A percentile compares a stretch with the other conserved stretches of the same genome.
These are phyloP conservation scores for Coendou prehensilis DNA, from an alignment of 2,797 vertebrate genomes.

Conservation along the genomic window DNA sequence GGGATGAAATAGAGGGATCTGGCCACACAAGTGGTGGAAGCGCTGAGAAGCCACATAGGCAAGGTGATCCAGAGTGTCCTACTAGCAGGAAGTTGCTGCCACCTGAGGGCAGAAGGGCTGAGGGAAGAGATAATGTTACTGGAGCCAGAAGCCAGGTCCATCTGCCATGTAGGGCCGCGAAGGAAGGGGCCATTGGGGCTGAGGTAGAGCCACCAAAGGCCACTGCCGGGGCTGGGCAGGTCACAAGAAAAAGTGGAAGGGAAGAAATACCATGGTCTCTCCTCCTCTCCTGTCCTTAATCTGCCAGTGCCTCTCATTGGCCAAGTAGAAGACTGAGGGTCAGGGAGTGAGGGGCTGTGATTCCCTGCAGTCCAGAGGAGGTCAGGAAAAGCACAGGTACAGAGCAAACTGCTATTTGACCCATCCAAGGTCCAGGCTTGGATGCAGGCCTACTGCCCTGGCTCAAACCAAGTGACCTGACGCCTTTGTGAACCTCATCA, in stretches of 20 bases:
- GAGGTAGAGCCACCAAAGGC: neutral
- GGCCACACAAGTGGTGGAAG: neutral
- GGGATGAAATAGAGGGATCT: neutral
- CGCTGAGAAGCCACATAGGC: neutral
- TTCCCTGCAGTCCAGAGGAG: neutral
- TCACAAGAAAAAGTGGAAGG: neutral
- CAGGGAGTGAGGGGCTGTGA: neutral
- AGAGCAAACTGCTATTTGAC: neutral
- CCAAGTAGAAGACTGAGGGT: neutral
- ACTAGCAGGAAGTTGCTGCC: conserved; percentile 6
- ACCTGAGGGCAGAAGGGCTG: neutral
- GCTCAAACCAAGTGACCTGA: neutral
- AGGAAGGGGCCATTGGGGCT: neutral
- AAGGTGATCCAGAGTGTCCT: neutral
- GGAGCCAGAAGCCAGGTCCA: neutral
- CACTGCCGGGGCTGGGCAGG: neutral
- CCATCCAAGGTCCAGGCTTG: neutral
- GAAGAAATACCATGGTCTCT: neutral
- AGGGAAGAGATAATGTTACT: neutral
- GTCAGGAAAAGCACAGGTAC: neutral
- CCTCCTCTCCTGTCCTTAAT: neutral
- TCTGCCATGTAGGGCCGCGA: neutral
- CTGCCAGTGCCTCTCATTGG: neutral
- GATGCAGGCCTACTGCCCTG: neutral
- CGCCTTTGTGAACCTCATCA: neutral